Conservation (phyloP, 2,888 invertebrate species). For the Steinernema carpocapsae region DNA sequence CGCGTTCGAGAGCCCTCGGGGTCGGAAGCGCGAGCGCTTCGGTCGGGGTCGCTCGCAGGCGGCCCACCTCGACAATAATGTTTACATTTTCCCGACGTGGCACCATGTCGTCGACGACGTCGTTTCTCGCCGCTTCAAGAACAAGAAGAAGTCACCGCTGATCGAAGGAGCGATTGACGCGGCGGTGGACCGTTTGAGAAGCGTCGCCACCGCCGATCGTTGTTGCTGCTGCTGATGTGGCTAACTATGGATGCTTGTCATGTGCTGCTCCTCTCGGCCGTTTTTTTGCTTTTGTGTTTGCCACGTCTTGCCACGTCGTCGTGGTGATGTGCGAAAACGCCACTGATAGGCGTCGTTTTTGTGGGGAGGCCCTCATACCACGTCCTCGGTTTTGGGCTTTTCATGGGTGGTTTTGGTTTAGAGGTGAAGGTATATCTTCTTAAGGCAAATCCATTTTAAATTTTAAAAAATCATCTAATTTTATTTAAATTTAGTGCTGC, state of each 20-base stretch:
- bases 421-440: too few species aligned
- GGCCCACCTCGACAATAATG: conserved; percentile 20
- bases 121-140: neutral
- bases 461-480: too few species aligned
- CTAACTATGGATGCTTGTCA: too few species aligned
- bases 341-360: too few species aligned
- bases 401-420: too few species aligned
- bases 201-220: neutral
- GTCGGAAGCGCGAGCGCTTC: neutral
- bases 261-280: too few species aligned
- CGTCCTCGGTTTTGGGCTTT: too few species aligned
- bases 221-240: neutral
- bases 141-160: too few species aligned
- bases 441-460: too few species aligned
- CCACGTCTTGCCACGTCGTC: neutral
- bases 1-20: neutral
- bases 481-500: too few species aligned
- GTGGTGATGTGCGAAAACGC: too few species aligned
- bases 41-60: neutral
- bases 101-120: neutral
- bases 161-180: neutral
- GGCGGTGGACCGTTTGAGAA: neutral
- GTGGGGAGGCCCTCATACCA: too few species aligned
- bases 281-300: neutral
- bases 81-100: conserved; percentile 24